Conservation (phyloP, 2,888 invertebrate species). For the Synanthedon andrenaeformis region DNA sequence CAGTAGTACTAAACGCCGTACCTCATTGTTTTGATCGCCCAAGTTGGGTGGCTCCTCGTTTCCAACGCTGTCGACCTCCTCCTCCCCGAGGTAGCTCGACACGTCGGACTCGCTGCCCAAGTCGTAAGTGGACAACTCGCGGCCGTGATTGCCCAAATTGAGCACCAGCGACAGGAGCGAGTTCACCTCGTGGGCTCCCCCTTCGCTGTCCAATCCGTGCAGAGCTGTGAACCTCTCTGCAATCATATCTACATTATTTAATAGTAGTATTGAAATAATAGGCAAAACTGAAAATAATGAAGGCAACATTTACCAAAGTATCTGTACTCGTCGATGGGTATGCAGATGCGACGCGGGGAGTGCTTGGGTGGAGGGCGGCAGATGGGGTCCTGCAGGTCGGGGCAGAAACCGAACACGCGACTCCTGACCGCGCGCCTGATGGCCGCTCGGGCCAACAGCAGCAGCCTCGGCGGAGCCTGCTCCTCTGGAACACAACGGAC, state of each 20-base stretch:
- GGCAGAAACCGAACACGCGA: conserved; percentile 29
- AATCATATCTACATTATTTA: not conserved
- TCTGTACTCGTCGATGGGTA: conserved; percentile 44
- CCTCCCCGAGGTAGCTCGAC: conserved; percentile 5
- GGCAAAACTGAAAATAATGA: not conserved
- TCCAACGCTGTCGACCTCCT: conserved; percentile 4
- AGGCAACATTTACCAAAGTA: conserved; percentile 27
- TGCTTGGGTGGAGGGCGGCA: conserved; percentile 13
- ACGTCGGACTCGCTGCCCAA: conserved; percentile 8
- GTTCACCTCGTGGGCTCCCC: conserved; percentile 61
- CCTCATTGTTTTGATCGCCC: not conserved
- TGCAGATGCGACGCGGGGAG: conserved; percentile 37
- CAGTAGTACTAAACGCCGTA: not conserved
- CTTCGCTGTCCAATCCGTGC: conserved; percentile 42
- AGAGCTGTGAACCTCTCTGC: conserved; percentile 41
- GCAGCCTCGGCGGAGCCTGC: conserved; percentile 40
- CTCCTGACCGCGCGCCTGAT: conserved; percentile 35
- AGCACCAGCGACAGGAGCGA: conserved; percentile 57
- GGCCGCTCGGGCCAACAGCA: conserved; percentile 32
- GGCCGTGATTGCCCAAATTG: conserved; percentile 55
- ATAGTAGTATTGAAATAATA: too few relatives aligned
- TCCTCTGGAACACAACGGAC: conserved; percentile 21
- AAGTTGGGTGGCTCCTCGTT: conserved; percentile 3
- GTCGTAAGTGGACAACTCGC: conserved; percentile 12
- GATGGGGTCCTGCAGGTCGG: conserved; percentile 11